Evolutionary conservation across 1,140 invertebrate genomes (phyloP), one percentile per base, ranked within the genome.

Genomic region (Pentalonia nigronervosa): DNA sequence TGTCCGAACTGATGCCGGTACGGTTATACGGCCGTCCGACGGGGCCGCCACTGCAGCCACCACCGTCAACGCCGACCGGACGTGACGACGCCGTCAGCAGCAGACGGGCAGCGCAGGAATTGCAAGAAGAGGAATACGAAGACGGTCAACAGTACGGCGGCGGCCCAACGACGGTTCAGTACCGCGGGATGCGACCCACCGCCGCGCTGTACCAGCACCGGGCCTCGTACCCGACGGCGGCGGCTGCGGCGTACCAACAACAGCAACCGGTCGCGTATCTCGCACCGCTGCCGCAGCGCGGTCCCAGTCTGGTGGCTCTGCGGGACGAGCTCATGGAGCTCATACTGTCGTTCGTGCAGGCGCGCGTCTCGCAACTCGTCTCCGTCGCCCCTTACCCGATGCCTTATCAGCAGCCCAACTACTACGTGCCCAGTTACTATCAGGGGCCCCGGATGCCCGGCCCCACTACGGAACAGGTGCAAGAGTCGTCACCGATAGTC

Each of bases 301-400:
- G 95, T 95, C 91, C 95, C 95, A 41, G 95, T 41, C 95, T 95
- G 14, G 95, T 95, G 83, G 95, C 96, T 25, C 94, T 96, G 0
- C 95, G 94, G 93, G 94, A 95, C 86, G 94, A 94, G 76, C 94
- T 94, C 3, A 94, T 94, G 94, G 94, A 94, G 47, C 94, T 94
- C 67, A 93, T 95, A 21, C 83, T 94, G 9, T 94, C 94, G 45
- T 94, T 94, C 83, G 91, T 95, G 25, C 94, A 94, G 89, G n/a
- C 93, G 25, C 67, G 86, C n/a, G 67, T 93, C 7, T 93, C 91
- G 25, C 91, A 84, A 23, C 45, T 84, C 41, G 47, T 21, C 36
- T 11, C 53, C 56, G 91, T 48, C 45, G 14, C 94, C 21, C 41
- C 93, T 11, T 86, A 93, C n/a, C 91, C 53, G 34, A 84, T 67